Evolutionary conservation across 2,113 vertebrate genomes (phyloP), one percentile per base, ranked within the genome.

Genomic region (Paradisaea rubra): DNA sequence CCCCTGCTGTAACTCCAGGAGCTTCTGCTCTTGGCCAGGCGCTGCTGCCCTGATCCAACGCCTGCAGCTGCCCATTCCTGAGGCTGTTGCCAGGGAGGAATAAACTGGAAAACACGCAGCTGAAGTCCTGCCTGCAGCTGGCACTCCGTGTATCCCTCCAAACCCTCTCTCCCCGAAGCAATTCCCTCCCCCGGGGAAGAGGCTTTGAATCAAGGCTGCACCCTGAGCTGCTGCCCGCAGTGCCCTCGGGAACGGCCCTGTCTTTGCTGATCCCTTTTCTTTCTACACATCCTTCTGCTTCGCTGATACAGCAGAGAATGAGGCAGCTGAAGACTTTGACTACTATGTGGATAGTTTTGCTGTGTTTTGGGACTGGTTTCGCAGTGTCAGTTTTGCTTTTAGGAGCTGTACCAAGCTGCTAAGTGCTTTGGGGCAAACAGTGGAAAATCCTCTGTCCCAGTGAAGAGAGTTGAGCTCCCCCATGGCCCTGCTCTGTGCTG

Each of bases 1-100:
- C 93, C 88, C 86, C 91, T 94, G 94, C 80, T 77, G 90, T 65
- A 93, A 31, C 73, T 93, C 59, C 79, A 71, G 72, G 25, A 90
- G 47, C 86, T 93, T 49, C 82, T 80, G 91, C 71, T 95, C 47
- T 44, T 6, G 4, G 33, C 63, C 71, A 10, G 42, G 53, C 39
- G 6, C 81, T 37, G 61, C 71, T 79, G 65, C 63, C 76, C 57
- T 0, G 1, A 41, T 30, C 49, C 56, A 3, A 53, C 17, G 4
- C 52, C 41, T 1, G 0, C 81, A 90, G 57, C 78, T 63, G 56
- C 74, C 22, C 1, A 0, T 35, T 39, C 61, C 53, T 6, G 63
- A 72, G 57, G 31, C 21, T 53, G 6, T 49, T 20, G 61, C 27
- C 18, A 92, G 35, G 47, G 33, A 68, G 41, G 52, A 71, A 49